Percentiles rank a stretch among this genome's conserved stretches.
These are phyloP conservation scores for Apocheima hispidaria DNA, from an alignment of 2,888 invertebrate genomes.

Conservation along the genomic window DNA sequence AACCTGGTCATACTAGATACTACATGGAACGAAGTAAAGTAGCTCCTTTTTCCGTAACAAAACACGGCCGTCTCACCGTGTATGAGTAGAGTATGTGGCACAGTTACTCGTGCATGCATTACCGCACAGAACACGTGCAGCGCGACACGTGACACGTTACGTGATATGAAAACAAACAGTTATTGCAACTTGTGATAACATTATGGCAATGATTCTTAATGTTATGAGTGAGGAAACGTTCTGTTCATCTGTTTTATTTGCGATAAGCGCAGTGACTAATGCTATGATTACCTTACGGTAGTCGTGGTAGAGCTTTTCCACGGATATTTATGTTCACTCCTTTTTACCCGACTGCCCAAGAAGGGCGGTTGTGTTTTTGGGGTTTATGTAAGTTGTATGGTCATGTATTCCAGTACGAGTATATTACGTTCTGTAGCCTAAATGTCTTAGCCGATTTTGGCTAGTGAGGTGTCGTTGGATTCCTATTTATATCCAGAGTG, in stretches of 20 bases:
- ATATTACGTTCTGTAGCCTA: too few relatives aligned
- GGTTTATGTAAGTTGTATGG: too few relatives aligned
- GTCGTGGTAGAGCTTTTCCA: not conserved
- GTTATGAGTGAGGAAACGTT: constrained; percentile 16
- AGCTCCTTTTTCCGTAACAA: too few relatives aligned
- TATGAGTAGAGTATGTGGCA: not conserved
- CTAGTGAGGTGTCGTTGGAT: too few relatives aligned
- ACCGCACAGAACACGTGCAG: constrained; percentile 27
- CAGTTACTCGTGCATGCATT: constrained; percentile 22
- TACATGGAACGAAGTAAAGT: too few relatives aligned
- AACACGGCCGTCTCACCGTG: not conserved
- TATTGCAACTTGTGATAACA: constrained; percentile 30
- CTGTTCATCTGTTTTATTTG: constrained; percentile 39
- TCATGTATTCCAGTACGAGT: too few relatives aligned
- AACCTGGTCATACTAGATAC: too few relatives aligned
- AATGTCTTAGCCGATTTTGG: too few relatives aligned
- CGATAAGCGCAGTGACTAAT: constrained; percentile 20
- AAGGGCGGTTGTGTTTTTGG: too few relatives aligned
- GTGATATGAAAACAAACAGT: constrained; percentile 26
- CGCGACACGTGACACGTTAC: constrained; percentile 27
- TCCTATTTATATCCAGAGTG: too few relatives aligned
- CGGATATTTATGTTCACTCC: too few relatives aligned
- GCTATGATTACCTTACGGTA: constrained; percentile 18
- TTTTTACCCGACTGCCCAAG: too few relatives aligned
- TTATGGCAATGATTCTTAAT: constrained; percentile 22